Conservation (phyloP, 2,113 vertebrate genomes). For the Malurus melanocephalus region DNA sequence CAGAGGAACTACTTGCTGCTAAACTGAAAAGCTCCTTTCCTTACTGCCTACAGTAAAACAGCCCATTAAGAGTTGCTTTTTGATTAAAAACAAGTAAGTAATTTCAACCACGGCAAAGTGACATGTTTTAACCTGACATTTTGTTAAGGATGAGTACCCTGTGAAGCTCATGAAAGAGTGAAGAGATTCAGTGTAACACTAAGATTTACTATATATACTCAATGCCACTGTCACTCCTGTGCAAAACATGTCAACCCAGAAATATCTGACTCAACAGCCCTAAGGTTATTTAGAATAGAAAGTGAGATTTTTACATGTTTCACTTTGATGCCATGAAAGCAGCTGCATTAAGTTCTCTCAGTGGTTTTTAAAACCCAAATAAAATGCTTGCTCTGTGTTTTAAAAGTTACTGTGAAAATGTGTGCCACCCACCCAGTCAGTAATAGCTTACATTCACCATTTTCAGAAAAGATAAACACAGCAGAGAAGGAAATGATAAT, state of each 20-base stretch:
- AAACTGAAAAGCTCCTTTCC: constrained; percentile 37
- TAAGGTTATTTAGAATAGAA: constrained; percentile 68
- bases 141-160: constrained; percentile 65
- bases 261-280: constrained; percentile 68
- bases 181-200: constrained; percentile 68
- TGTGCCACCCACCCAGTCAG: constrained; percentile 66
- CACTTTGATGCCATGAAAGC: constrained; percentile 66
- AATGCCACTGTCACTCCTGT: constrained; percentile 67
- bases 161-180: constrained; percentile 66
- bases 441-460: constrained; percentile 65
- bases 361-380: constrained; percentile 64
- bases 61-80: constrained; percentile 63
- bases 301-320: constrained; percentile 62
- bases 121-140: constrained; percentile 76
- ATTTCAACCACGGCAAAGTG: constrained; percentile 62
- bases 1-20: constrained; percentile 14
- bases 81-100: constrained; percentile 69
- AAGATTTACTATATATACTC: constrained; percentile 52
- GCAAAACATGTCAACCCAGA: constrained; percentile 69
- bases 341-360: constrained; percentile 61
- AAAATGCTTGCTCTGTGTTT: constrained; percentile 69
- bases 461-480: constrained; percentile 70
- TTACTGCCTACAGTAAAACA: constrained; percentile 64
- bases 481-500: constrained; percentile 61
- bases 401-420: constrained; percentile 63